These are phyloP conservation scores for Noctua pronuba DNA, from an alignment of 2,888 invertebrate species.

Conservation along the genomic window DNA sequence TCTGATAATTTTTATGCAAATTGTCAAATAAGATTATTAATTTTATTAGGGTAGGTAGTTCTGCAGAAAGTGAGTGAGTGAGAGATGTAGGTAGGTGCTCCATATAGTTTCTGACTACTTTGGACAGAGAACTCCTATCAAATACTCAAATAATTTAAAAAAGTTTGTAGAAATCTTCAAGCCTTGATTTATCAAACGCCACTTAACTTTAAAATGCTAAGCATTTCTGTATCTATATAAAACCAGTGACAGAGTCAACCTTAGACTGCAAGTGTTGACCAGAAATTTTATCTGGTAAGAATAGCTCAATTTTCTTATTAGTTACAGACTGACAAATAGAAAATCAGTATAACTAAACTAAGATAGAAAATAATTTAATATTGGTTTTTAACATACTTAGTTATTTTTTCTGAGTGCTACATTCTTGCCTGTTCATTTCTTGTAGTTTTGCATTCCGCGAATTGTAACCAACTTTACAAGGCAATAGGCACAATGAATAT, in stretches of 20 bases:
- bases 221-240: neutral
- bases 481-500: constrained; percentile 45
- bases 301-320: neutral
- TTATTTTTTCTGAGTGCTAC: neutral
- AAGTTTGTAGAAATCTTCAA: neutral
- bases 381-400: neutral
- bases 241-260: neutral
- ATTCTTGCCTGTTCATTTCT: neutral
- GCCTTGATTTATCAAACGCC: neutral
- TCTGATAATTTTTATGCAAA: neutral
- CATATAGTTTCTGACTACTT: neutral
- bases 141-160: neutral
- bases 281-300: constrained; percentile 4
- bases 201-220: neutral
- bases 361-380: neutral
- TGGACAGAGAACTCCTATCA: neutral
- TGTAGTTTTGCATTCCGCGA: constrained; percentile 9
- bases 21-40: neutral
- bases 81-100: too few species aligned
- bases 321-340: neutral
- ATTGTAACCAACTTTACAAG: constrained; percentile 44
- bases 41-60: neutral
- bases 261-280: neutral
- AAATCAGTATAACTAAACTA: neutral
- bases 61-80: neutral